These are phyloP conservation scores for Sceloporus undulatus DNA, from an alignment of 2,113 vertebrate genomes.

Conservation along the genomic window DNA sequence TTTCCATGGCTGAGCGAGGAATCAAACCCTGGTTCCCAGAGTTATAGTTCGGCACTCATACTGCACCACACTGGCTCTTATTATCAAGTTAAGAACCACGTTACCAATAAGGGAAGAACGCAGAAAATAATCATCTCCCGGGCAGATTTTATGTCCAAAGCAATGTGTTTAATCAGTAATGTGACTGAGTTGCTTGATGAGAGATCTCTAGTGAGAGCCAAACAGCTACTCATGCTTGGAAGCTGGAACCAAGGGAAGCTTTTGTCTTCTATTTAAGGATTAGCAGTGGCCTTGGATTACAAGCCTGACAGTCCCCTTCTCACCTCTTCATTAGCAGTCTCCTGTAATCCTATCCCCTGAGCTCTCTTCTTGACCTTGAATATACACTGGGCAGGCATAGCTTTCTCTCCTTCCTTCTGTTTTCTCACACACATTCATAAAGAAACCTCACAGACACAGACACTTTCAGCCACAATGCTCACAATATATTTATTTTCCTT, in stretches of 20 bases:
- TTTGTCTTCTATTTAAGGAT: neutral
- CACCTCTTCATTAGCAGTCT: rapidly evolving
- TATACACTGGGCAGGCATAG: no score
- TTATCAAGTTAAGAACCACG: constrained; percentile 26
- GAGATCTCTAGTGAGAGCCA: neutral
- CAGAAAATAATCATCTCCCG: constrained; percentile 10
- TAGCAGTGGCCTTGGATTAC: neutral
- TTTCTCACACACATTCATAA: neutral
- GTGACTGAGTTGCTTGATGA: neutral
- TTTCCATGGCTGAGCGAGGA: no score
- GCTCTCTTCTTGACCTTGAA: neutral
- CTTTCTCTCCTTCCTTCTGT: neutral
- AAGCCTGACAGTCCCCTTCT: neutral
- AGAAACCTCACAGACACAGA: neutral
- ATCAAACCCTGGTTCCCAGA: no score
- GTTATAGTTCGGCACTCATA: no score
- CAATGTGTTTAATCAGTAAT: neutral
- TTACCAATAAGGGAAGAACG: constrained; percentile 6
- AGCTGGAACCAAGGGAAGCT: neutral
- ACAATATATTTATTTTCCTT: neutral
- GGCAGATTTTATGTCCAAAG: neutral
- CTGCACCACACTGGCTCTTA: no score
- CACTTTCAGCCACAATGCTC: neutral
- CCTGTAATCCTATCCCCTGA: neutral
- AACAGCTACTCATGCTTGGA: neutral